phyloP scores from a whole-genome alignment of 2,113 vertebrate species.

The Pteropus alecto region DNA sequence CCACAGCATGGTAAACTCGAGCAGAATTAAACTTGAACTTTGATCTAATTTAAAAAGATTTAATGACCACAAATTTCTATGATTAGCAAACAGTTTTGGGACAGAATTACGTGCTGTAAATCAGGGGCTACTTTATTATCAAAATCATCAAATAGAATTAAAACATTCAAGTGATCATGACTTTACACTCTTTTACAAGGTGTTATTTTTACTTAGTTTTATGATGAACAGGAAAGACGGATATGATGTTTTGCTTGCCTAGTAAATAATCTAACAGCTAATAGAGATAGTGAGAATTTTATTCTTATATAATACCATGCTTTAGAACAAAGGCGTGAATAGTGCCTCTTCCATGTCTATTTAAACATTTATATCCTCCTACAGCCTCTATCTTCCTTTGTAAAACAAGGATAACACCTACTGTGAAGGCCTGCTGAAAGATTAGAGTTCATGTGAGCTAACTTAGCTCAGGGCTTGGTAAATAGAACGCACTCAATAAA shows the following conservation, averaged over 20 bases:
- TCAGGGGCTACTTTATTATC: conserved; percentile 23
- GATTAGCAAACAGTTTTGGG: background rate
- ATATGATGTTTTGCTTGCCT: background rate
- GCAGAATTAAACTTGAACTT: background rate
- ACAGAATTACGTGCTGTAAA: background rate
- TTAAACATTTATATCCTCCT: background rate
- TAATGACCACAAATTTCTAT: background rate
- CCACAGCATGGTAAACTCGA: background rate
- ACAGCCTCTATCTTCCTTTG: background rate
- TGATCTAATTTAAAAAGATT: background rate
- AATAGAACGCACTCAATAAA: background rate
- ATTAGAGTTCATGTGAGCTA: background rate
- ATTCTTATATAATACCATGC: background rate
- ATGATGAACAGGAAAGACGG: background rate
- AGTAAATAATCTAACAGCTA: background rate
- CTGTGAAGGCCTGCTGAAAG: background rate
- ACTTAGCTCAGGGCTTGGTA: background rate
- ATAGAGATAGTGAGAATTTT: background rate
- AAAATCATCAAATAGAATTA: background rate
- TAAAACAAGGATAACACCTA: background rate
- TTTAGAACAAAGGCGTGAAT: background rate
- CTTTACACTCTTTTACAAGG: background rate
- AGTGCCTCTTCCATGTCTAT: background rate
- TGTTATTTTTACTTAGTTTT: background rate
- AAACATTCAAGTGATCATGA: background rate